phyloP scores from a whole-genome alignment of 2,888 invertebrate species.

The Phymatocera aterrima region DNA sequence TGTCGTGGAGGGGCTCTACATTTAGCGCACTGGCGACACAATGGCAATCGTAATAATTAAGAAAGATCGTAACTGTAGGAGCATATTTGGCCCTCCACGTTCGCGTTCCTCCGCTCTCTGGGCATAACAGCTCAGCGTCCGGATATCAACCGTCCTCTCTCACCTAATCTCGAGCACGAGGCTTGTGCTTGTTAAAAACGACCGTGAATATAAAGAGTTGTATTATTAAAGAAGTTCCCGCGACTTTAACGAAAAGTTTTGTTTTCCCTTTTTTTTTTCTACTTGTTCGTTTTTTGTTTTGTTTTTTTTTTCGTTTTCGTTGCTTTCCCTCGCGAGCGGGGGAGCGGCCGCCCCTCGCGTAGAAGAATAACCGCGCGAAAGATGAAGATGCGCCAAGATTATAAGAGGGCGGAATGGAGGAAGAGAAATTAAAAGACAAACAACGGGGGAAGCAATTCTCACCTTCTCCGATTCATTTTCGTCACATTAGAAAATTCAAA shows the following conservation, averaged over 20 bases:
- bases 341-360: not conserved
- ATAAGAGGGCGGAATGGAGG: not conserved
- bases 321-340: not conserved
- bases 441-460: not conserved
- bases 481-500: not conserved
- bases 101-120: slow-evolving; percentile 11
- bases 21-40: slow-evolving; percentile 67
- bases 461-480: not conserved
- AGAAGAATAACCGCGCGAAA: slow-evolving; percentile 3
- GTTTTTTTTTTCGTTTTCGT: too few relatives aligned
- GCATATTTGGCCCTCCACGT: slow-evolving; percentile 66
- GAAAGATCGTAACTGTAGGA: slow-evolving; percentile 70
- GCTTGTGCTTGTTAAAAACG: slow-evolving; percentile 72
- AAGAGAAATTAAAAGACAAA: not conserved
- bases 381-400: not conserved
- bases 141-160: slow-evolving; percentile 55
- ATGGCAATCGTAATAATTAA: slow-evolving; percentile 74
- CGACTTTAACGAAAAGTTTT: slow-evolving; percentile 69
- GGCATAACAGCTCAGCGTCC: slow-evolving; percentile 28
- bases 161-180: slow-evolving; percentile 68
- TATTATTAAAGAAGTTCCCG: slow-evolving; percentile 75
- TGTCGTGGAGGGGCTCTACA: slow-evolving; percentile 66
- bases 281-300: too few relatives aligned
- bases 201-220: slow-evolving; percentile 76
- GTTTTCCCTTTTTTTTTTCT: too few relatives aligned